Evolutionary conservation across 2,113 vertebrate genomes (phyloP).

Genomic region (Albula goreensis): DNA sequence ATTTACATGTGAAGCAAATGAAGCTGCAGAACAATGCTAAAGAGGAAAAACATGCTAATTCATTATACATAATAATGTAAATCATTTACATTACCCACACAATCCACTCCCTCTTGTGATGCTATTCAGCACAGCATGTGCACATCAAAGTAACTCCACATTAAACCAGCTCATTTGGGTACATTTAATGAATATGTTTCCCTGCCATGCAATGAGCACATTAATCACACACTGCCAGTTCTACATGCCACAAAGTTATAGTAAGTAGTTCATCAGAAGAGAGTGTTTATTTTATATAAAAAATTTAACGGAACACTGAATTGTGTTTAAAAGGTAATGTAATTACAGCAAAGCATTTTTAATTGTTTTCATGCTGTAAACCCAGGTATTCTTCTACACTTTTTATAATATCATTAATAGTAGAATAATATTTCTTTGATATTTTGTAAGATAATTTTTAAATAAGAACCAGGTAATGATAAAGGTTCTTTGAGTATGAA

Average conservation of each 20-base stretch:
- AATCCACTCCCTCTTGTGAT: constrained; percentile 11
- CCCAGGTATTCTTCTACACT: not conserved
- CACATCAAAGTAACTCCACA: constrained; percentile 31
- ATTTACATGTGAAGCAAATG: constrained; percentile 39
- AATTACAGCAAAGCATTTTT: constrained; percentile 3
- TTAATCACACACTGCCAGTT: not conserved
- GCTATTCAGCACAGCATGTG: constrained; percentile 19
- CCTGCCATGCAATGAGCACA: not conserved
- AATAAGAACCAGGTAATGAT: not conserved
- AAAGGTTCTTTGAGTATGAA: not conserved
- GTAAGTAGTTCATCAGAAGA: not conserved
- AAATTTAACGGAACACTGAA: not conserved
- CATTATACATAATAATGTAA: constrained; percentile 39
- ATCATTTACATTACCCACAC: constrained; percentile 18
- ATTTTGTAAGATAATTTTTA: not conserved
- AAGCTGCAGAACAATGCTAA: constrained; percentile 14
- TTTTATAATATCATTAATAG: not conserved
- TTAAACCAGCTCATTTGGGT: constrained; percentile 27
- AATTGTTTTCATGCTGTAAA: not conserved
- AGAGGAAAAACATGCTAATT: constrained; percentile 30
- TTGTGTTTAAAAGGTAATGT: not conserved
- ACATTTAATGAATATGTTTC: constrained; percentile 30
- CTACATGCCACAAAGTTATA: not conserved
- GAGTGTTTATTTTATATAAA: not conserved
- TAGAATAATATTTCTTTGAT: not conserved